Evolutionary conservation across 2,888 invertebrate genomes (phyloP).

Genomic region (Macaria liturata): DNA sequence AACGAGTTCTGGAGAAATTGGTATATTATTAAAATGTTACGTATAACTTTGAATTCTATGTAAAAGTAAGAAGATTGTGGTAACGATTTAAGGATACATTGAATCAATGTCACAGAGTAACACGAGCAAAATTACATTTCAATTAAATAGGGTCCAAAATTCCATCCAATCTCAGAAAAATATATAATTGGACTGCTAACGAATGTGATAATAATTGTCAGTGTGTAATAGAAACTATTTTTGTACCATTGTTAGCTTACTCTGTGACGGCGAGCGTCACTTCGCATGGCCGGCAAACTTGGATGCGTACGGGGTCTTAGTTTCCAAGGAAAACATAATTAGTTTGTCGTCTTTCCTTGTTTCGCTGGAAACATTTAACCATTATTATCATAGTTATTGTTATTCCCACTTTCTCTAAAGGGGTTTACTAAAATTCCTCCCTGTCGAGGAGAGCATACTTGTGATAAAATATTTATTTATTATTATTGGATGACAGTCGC

Average conservation of each 20-base stretch:
- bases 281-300: slow-evolving; percentile 65
- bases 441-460: slow-evolving; percentile 58
- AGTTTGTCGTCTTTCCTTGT: slow-evolving; percentile 51
- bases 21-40: slow-evolving; percentile 64
- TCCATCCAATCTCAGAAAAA: slow-evolving; percentile 74
- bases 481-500: slow-evolving; percentile 79
- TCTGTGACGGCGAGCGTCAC: slow-evolving; percentile 70
- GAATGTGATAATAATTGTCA: slow-evolving; percentile 64
- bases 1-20: slow-evolving; percentile 62
- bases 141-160: slow-evolving; percentile 78
- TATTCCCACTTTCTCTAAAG: slow-evolving; percentile 43
- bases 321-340: slow-evolving; percentile 79
- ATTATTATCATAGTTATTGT: slow-evolving; percentile 36
- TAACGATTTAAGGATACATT: slow-evolving; percentile 53
- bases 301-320: slow-evolving; percentile 81
- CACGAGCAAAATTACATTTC: slow-evolving; percentile 58
- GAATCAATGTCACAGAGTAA: slow-evolving; percentile 71
- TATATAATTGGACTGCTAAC: slow-evolving; percentile 69
- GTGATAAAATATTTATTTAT: slow-evolving; percentile 77
- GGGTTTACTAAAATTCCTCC: slow-evolving; percentile 55
- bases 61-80: slow-evolving; percentile 59
- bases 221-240: slow-evolving; percentile 64
- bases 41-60: slow-evolving; percentile 67
- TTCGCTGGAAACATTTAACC: slow-evolving; percentile 32
- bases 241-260: slow-evolving; percentile 64